Conservation (phyloP, 2,797 vertebrate genomes). For the Hemibagrus guttatus region DNA sequence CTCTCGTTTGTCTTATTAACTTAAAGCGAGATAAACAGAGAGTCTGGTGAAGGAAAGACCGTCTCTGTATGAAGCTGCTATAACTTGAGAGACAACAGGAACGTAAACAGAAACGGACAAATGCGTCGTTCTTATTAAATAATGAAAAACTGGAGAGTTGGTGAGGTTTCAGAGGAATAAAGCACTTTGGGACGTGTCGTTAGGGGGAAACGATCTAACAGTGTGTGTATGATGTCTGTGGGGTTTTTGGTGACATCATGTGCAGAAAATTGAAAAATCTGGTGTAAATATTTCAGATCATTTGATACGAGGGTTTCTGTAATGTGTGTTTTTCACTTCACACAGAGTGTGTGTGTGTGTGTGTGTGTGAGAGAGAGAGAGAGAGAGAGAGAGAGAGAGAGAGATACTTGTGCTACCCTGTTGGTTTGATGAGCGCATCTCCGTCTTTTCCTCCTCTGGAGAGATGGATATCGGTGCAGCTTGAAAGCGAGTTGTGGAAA, state of each 20-base stretch:
- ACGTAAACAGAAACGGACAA: background rate
- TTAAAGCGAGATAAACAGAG: background rate
- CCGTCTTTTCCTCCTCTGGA: constrained; percentile 37
- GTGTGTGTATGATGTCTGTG: background rate
- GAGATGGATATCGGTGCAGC: constrained; percentile 41
- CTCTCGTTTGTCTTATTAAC: background rate
- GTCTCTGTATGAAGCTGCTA: background rate
- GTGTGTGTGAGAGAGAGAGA: background rate
- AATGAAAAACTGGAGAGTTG: background rate
- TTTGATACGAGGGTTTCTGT: background rate
- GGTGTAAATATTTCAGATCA: background rate
- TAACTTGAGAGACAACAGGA: background rate
- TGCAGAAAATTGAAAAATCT: background rate
- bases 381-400: background rate
- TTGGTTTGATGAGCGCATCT: constrained; percentile 51
- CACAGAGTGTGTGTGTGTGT: background rate
- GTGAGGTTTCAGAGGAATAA: background rate
- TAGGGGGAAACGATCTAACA: no score
- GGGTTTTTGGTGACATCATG: background rate
- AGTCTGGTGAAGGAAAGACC: background rate
- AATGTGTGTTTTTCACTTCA: background rate
- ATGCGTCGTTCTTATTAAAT: background rate
- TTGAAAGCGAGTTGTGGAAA: constrained; percentile 46
- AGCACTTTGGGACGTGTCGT: background rate
- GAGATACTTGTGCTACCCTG: constrained; percentile 36